Percentiles rank a stretch among this genome's conserved stretches.
Conservation (phyloP, 2,888 invertebrate species). For the Odontocolon sp. region DNA sequence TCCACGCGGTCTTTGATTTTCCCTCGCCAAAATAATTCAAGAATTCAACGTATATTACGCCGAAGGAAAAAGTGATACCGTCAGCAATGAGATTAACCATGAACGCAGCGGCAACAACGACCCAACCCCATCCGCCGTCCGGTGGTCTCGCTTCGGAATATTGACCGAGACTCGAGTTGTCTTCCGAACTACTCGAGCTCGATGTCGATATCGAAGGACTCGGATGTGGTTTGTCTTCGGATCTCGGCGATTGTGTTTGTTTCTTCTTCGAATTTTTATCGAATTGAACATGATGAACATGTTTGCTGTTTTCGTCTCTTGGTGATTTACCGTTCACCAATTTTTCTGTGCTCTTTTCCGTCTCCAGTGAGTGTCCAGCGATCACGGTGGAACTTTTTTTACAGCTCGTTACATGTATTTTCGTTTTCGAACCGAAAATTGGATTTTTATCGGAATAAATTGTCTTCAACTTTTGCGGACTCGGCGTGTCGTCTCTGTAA, state of each 20-base stretch:
- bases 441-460: conserved; percentile 60
- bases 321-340: conserved; percentile 69
- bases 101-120: conserved; percentile 94
- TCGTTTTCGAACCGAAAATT: conserved; percentile 64
- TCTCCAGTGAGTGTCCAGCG: conserved; percentile 21
- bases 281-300: conserved; percentile 77
- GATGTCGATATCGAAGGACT: conserved; percentile 80
- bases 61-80: conserved; percentile 96
- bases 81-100: conserved; percentile 95
- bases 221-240: conserved; percentile 65
- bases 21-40: conserved; percentile 92
- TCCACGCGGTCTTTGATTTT: conserved; percentile 94
- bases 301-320: conserved; percentile 67
- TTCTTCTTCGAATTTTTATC: conserved; percentile 70
- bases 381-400: conserved; percentile 38
- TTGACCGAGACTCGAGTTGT: conserved; percentile 85
- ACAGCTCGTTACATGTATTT: conserved; percentile 59
- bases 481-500: conserved; percentile 63
- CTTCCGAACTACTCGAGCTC: conserved; percentile 83
- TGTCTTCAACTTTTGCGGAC: conserved; percentile 64
- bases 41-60: conserved; percentile 93
- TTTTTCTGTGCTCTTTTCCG: conserved; percentile 69
- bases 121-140: conserved; percentile 97
- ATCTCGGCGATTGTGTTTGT: conserved; percentile 10
- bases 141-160: conserved; percentile 88